phyloP scores from a whole-genome alignment of 2,113 vertebrate species.

The Columba janthina region DNA sequence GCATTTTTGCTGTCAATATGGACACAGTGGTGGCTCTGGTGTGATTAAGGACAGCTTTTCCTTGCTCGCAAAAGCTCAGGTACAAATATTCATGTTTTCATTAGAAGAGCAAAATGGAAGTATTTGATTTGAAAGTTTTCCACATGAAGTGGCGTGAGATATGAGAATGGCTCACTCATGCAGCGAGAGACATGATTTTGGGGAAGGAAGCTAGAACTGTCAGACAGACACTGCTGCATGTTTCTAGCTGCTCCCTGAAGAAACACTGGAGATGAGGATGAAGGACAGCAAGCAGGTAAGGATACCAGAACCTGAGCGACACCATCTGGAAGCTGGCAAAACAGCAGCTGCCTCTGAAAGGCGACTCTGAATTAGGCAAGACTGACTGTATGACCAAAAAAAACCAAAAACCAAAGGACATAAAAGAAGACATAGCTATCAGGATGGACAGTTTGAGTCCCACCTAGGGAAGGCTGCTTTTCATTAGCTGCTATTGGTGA shows the following conservation, averaged over 20 bases:
- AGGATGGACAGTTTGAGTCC: neutral
- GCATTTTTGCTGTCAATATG: neutral
- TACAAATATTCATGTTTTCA: neutral
- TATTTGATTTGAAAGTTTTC: neutral
- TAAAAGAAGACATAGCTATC: neutral
- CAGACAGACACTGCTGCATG: neutral
- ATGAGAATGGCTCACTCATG: accelerated
- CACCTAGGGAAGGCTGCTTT: neutral
- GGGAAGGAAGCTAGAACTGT: neutral
- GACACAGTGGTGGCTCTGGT: accelerated
- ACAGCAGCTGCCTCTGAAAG: neutral
- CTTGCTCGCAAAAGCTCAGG: neutral
- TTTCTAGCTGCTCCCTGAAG: neutral
- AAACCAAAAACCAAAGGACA: neutral
- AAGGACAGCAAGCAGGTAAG: neutral
- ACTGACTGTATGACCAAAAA: neutral
- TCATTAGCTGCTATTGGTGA: neutral
- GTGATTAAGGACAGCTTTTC: neutral
- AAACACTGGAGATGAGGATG: neutral
- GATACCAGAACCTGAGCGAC: neutral
- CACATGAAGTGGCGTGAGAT: neutral
- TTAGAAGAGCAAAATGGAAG: neutral
- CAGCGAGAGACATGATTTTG: neutral
- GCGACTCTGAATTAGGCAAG: neutral
- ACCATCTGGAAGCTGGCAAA: neutral